These are phyloP conservation scores for Myopa tessellatipennis DNA, from an alignment of 2,888 invertebrate species.

Conservation along the genomic window DNA sequence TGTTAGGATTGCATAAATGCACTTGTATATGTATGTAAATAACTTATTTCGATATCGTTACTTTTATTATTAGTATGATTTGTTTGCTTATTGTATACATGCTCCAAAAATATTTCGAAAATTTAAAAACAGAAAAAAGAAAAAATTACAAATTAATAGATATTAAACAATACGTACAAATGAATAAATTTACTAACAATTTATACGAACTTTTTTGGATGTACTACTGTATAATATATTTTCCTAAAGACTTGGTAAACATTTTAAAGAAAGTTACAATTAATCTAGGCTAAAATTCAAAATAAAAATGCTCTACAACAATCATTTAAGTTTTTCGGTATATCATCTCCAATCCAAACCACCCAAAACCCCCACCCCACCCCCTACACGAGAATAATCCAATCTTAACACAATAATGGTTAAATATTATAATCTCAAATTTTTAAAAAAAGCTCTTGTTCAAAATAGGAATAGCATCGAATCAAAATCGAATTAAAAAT, in stretches of 20 bases:
- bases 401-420: neutral
- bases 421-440: constrained; percentile 21
- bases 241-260: neutral
- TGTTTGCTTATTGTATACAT: neutral
- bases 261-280: neutral
- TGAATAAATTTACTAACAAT: neutral
- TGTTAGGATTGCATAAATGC: constrained; percentile 35
- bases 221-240: too few species aligned
- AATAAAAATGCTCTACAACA: too few species aligned
- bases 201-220: neutral
- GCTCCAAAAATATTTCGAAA: neutral
- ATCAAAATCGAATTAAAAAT: constrained; percentile 36
- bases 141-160: neutral
- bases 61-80: constrained; percentile 5
- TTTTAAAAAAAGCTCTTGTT: constrained; percentile 9
- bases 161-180: neutral
- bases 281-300: neutral
- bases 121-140: neutral
- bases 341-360: too few species aligned
- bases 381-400: too few species aligned
- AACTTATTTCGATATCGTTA: constrained; percentile 30
- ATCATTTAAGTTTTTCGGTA: too few species aligned
- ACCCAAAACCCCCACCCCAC: too few species aligned
- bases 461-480: neutral
- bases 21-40: constrained; percentile 41